Evolutionary conservation across 2,888 invertebrate species (phyloP).

Genomic region (Tridacna crocea): DNA sequence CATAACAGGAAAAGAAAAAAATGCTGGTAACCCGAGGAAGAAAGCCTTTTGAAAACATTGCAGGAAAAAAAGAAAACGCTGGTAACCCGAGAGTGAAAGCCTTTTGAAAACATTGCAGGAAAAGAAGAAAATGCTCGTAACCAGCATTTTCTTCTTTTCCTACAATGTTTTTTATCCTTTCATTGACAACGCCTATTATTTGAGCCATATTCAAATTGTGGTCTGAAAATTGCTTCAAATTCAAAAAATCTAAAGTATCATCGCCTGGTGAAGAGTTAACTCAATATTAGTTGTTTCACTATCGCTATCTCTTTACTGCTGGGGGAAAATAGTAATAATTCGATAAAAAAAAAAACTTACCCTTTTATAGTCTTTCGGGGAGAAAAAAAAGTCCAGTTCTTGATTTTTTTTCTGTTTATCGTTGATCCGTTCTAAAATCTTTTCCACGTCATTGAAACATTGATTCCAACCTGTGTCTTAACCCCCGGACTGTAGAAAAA

Average conservation of each 20-base stretch:
- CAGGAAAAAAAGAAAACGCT: neutral
- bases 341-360: slow-evolving; percentile 8
- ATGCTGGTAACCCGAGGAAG: neutral
- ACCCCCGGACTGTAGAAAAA: slow-evolving; percentile 13
- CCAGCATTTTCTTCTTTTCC: neutral
- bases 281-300: no score
- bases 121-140: neutral
- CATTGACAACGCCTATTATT: no score
- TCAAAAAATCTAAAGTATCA: no score
- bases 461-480: neutral
- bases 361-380: slow-evolving; percentile 5
- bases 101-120: neutral
- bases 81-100: no score
- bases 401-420: neutral
- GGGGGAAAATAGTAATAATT: no score
- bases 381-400: slow-evolving; percentile 29
- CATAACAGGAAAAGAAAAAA: neutral
- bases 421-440: neutral
- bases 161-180: neutral
- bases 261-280: no score
- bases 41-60: neutral
- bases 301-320: no score
- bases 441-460: slow-evolving; percentile 1
- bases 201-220: no score
- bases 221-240: no score